These are phyloP conservation scores for Rhinatrema bivittatum DNA, from an alignment of 2,797 vertebrate genomes.

Conservation along the genomic window DNA sequence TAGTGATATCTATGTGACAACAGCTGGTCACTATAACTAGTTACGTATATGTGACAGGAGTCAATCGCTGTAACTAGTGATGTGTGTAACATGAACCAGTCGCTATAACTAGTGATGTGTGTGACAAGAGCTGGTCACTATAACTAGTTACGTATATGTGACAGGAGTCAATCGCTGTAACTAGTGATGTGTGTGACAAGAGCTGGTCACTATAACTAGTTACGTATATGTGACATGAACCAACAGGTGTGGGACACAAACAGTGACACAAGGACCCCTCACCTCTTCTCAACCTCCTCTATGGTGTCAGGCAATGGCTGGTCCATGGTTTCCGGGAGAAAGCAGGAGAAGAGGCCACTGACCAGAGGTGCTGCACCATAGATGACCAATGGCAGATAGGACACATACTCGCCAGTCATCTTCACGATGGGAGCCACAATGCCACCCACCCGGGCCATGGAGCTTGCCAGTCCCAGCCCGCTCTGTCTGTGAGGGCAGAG, in stretches of 20 bases:
- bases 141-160: too few species aligned
- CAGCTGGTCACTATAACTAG: too few species aligned
- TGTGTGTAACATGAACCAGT: too few species aligned
- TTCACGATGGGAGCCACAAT: constrained; percentile 80
- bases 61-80: too few species aligned
- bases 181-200: too few species aligned
- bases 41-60: too few species aligned
- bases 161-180: too few species aligned
- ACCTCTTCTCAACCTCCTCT: constrained; percentile 70
- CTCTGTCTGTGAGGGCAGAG: constrained; percentile 66
- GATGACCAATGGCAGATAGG: constrained; percentile 66
- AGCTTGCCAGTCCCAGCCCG: constrained; percentile 77
- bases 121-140: too few species aligned
- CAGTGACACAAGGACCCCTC: neutral
- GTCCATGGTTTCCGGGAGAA: constrained; percentile 80
- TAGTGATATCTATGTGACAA: too few species aligned
- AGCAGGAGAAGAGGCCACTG: constrained; percentile 48
- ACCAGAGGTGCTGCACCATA: constrained; percentile 65
- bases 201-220: too few species aligned
- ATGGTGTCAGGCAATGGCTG: constrained; percentile 76
- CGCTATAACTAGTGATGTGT: too few species aligned
- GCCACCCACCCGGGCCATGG: constrained; percentile 77
- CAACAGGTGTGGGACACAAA: neutral
- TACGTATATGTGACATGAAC: too few species aligned
- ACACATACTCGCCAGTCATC: constrained; percentile 71